Evolutionary conservation across 1,140 invertebrate species (phyloP).

Genomic region (Heliconius nattereri): DNA sequence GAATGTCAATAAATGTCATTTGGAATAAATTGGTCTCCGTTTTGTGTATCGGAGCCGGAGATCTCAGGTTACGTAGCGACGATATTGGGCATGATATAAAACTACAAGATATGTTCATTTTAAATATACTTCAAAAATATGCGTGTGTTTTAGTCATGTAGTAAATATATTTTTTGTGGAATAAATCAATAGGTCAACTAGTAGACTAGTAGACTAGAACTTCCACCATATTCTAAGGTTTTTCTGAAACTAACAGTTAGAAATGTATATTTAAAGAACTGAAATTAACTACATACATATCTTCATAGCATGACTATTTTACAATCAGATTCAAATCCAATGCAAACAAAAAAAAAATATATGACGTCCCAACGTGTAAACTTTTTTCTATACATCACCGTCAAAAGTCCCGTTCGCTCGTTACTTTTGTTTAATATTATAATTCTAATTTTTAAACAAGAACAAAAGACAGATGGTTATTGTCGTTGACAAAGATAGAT

Average conservation of each 20-base stretch:
- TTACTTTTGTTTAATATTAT: conserved; percentile 52
- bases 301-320: neutral
- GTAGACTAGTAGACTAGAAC: too few relatives aligned
- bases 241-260: too few relatives aligned
- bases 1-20: conserved; percentile 71
- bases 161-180: neutral
- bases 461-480: conserved; percentile 67
- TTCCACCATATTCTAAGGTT: neutral
- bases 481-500: conserved; percentile 71
- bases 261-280: too few relatives aligned
- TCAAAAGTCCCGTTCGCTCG: conserved; percentile 42
- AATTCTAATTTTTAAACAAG: conserved; percentile 76
- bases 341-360: neutral
- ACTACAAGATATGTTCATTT: conserved; percentile 59
- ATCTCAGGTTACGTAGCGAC: conserved; percentile 18
- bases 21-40: conserved; percentile 61
- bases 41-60: conserved; percentile 26
- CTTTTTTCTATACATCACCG: neutral
- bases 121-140: conserved; percentile 19
- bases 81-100: conserved; percentile 38
- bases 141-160: neutral
- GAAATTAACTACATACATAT: too few relatives aligned
- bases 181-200: neutral
- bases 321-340: neutral
- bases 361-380: neutral